Conservation (phyloP, 2,113 vertebrate species). For the Parus major region DNA sequence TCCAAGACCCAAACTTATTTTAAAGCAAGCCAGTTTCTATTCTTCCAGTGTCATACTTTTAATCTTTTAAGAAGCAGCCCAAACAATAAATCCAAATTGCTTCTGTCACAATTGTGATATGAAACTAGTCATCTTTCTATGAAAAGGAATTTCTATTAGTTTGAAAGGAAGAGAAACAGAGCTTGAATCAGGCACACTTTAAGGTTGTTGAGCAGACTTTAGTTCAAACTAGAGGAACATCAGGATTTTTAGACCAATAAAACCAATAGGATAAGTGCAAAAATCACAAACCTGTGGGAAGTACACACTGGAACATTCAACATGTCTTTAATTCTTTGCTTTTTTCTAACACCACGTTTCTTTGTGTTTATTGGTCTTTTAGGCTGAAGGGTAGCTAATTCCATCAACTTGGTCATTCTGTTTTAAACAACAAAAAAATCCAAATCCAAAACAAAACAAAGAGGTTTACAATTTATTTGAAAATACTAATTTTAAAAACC, state of each 20-base stretch:
- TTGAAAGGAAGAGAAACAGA: background rate
- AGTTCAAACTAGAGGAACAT: background rate
- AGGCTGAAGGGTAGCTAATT: slow-evolving; percentile 89
- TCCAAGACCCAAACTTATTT: background rate
- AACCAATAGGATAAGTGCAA: background rate
- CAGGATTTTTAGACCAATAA: background rate
- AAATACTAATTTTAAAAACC: background rate
- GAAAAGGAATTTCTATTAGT: background rate
- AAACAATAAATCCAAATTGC: background rate
- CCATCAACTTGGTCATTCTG: slow-evolving; percentile 92
- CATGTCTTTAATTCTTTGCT: slow-evolving; percentile 90
- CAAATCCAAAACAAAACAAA: background rate
- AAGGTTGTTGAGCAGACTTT: background rate
- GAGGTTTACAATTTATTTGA: background rate
- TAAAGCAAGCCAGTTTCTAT: background rate
- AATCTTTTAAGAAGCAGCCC: background rate
- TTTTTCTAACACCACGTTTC: slow-evolving; percentile 85
- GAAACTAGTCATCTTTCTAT: background rate
- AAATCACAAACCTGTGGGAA: slow-evolving; percentile 81
- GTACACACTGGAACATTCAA: slow-evolving; percentile 76
- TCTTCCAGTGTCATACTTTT: background rate
- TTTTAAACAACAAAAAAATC: background rate
- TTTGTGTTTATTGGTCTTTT: slow-evolving; percentile 87
- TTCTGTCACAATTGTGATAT: background rate
- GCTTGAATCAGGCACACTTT: background rate